Conservation (phyloP, 2,888 invertebrate genomes). For the Choristoneura rosaceana region DNA sequence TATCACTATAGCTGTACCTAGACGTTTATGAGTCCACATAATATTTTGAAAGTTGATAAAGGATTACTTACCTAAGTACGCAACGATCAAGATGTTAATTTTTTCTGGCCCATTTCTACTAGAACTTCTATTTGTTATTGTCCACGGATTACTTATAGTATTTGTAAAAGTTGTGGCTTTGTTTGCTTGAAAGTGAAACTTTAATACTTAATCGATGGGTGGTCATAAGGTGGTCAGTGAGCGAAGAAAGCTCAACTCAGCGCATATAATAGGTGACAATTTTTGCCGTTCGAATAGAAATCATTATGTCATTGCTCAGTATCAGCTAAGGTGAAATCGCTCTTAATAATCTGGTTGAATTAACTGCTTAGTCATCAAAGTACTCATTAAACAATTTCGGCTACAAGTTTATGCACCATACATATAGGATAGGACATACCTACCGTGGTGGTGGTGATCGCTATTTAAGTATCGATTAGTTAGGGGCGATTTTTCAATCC, state of each 20-base stretch:
- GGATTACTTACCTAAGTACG: no score
- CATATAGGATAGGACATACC: no score
- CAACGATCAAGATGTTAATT: no score
- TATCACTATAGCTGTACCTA: no score
- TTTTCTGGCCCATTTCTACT: no score
- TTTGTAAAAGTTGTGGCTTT: background rate
- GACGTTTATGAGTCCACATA: no score
- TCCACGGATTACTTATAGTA: background rate
- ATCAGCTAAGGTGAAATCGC: slow-evolving; percentile 35
- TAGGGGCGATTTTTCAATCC: no score
- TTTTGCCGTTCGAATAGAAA: slow-evolving; percentile 41
- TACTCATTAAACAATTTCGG: background rate
- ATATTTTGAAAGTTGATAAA: no score
- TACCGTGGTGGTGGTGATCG: no score
- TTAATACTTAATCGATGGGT: background rate
- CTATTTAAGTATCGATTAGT: no score
- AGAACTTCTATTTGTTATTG: no score
- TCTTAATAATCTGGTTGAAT: slow-evolving; percentile 39
- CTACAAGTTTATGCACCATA: background rate
- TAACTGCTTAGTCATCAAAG: slow-evolving; percentile 1
- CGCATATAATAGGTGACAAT: slow-evolving; percentile 28
- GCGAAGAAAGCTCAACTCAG: slow-evolving; percentile 19
- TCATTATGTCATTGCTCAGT: slow-evolving; percentile 37
- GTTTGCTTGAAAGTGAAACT: slow-evolving; percentile 3
- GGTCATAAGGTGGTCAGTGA: background rate